Percentiles rank a stretch among this genome's conserved stretches.
Evolutionary conservation across 2,113 vertebrate species (phyloP).

Genomic region (Anarrhichthys ocellatus): DNA sequence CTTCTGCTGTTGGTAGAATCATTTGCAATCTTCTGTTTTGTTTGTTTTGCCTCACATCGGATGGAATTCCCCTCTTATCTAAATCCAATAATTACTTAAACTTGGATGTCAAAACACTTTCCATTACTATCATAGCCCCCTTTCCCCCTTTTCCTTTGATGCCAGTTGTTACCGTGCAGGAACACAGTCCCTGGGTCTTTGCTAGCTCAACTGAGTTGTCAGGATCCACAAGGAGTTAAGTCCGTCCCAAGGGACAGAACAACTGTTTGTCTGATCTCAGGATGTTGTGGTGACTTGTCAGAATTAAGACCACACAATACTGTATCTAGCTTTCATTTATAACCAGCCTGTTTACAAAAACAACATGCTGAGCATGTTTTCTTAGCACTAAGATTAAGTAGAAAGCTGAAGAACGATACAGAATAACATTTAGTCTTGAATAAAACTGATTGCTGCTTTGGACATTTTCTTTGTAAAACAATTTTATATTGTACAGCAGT

Average conservation of each 20-base stretch:
- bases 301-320: conserved; percentile 51
- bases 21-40: conserved; percentile 68
- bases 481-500: neutral
- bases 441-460: conserved; percentile 1
- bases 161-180: conserved; percentile 53
- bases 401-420: neutral
- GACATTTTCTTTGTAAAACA: neutral
- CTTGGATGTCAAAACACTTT: conserved; percentile 81
- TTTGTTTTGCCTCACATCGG: conserved; percentile 72
- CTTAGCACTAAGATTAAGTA: neutral
- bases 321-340: conserved; percentile 34
- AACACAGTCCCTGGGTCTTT: conserved; percentile 51
- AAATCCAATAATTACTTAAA: conserved; percentile 83
- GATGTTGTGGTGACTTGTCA: conserved; percentile 57
- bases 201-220: conserved; percentile 64
- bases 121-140: conserved; percentile 65
- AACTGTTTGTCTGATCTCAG: conserved; percentile 56
- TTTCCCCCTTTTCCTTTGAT: conserved; percentile 64
- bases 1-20: conserved; percentile 70
- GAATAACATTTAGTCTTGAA: neutral
- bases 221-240: conserved; percentile 59
- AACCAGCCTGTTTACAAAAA: conserved; percentile 39
- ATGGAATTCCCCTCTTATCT: conserved; percentile 82
- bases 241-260: conserved; percentile 32
- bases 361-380: neutral